A percentile compares a stretch with the other conserved stretches of the same genome.
phyloP scores from a whole-genome alignment of 2,113 vertebrate genomes.

The Pseudorasbora parva region DNA sequence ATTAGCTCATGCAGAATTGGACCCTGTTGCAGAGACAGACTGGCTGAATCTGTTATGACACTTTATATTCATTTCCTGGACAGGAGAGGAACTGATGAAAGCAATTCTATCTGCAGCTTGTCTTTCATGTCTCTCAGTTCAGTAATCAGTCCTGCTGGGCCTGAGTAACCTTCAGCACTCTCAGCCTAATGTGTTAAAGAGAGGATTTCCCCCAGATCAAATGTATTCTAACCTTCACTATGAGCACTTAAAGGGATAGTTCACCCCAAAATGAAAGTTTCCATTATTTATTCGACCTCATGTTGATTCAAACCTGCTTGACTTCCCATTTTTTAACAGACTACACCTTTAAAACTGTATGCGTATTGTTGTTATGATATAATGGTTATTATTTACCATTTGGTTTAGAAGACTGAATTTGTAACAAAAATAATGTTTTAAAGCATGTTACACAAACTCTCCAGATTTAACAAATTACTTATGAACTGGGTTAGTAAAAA shows the following conservation, averaged over 20 bases:
- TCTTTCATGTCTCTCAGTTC: neutral
- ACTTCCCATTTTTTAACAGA: neutral
- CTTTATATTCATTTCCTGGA: constrained; percentile 33
- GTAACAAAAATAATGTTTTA: neutral
- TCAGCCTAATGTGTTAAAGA: constrained; percentile 8
- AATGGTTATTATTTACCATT: neutral
- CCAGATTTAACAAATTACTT: neutral
- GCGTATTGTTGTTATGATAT: neutral
- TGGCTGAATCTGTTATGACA: neutral
- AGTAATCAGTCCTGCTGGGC: neutral
- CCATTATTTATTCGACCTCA: neutral
- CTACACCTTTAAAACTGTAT: neutral
- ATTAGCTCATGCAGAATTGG: neutral
- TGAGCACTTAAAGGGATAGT: neutral
- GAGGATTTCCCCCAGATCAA: neutral
- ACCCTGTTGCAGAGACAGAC: constrained; percentile 5
- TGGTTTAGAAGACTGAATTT: neutral
- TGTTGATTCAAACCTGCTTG: neutral
- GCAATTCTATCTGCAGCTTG: constrained; percentile 4
- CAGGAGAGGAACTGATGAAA: constrained; percentile 4
- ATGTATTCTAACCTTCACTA: neutral
- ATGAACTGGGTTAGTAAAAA: neutral
- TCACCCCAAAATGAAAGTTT: too few species aligned
- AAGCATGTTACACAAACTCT: neutral
- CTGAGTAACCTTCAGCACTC: neutral